These are phyloP conservation scores for Mycteria americana DNA, from an alignment of 2,797 vertebrate species.

Conservation along the genomic window DNA sequence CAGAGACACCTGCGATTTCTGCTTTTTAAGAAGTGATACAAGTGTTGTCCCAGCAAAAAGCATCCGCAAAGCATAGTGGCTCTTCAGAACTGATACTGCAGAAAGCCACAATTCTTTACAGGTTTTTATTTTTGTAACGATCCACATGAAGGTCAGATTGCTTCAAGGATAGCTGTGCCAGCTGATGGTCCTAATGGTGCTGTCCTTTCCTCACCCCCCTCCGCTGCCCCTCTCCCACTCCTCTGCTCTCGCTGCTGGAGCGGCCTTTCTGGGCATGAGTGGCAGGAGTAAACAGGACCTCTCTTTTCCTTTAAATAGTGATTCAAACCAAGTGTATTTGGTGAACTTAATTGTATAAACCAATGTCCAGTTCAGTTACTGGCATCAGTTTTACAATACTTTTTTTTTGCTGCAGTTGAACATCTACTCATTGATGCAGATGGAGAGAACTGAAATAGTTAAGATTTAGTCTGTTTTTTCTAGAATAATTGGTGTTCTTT, in stretches of 20 bases:
- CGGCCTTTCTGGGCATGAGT: rapidly evolving
- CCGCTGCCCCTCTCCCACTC: not conserved
- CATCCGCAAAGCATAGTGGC: not conserved
- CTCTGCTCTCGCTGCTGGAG: not conserved
- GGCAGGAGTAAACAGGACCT: not conserved
- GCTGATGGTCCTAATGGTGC: not conserved
- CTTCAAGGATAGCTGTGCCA: not conserved
- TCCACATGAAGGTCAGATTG: not conserved
- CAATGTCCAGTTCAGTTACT: not conserved
- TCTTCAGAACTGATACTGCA: not conserved
- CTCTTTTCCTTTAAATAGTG: not conserved
- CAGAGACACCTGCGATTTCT: not conserved
- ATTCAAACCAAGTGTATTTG: not conserved
- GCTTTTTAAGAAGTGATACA: not conserved
- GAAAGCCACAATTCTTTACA: not conserved
- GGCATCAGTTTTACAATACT: not conserved
- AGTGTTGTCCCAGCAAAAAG: not conserved
- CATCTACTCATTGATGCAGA: not conserved
- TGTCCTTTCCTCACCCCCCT: not conserved
- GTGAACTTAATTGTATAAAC: not conserved
- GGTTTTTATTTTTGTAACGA: not conserved
- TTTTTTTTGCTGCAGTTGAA: not conserved
- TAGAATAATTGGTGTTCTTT: not conserved
- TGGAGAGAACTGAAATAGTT: not conserved
- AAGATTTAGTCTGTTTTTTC: not conserved